Percentiles rank a stretch among this genome's conserved stretches.
phyloP scores from a whole-genome alignment of 2,797 vertebrate species.

The Anolis apletophallus region DNA sequence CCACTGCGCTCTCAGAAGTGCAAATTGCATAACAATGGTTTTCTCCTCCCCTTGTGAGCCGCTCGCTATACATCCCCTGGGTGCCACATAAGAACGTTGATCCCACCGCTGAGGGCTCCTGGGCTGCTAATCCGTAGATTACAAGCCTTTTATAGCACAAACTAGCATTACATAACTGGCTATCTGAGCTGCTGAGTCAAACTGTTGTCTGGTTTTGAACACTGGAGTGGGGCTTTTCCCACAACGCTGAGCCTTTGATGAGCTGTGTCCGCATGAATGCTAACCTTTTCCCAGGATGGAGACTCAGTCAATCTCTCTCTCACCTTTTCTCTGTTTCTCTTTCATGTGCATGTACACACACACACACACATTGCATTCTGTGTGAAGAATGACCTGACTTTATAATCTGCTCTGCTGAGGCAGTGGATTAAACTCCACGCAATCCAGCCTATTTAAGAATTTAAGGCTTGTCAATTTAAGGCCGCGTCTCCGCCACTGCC shows the following conservation, averaged over 20 bases:
- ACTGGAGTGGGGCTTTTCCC: slow-evolving; percentile 27
- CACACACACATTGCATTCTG: not conserved
- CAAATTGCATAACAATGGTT: slow-evolving; percentile 29
- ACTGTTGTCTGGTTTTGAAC: slow-evolving; percentile 25
- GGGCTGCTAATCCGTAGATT: slow-evolving; percentile 60
- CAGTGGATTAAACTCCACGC: not conserved
- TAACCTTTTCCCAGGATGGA: not conserved
- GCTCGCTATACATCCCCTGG: slow-evolving; percentile 14
- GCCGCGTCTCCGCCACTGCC: too few species aligned
- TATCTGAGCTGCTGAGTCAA: slow-evolving; percentile 40
- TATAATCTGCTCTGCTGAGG: not conserved
- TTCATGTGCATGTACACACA: not conserved
- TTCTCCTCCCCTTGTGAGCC: not conserved
- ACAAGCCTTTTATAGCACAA: slow-evolving; percentile 57
- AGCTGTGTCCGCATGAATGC: not conserved
- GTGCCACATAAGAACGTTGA: not conserved
- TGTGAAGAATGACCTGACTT: slow-evolving; percentile 3
- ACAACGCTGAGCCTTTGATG: slow-evolving; percentile 20
- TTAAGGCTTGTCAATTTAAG: not conserved
- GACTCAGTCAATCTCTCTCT: not conserved
- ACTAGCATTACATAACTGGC: slow-evolving; percentile 55
- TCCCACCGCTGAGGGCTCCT: slow-evolving; percentile 36
- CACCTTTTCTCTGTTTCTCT: not conserved
- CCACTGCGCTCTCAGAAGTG: slow-evolving; percentile 35
- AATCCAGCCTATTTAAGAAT: not conserved